These are phyloP conservation scores for Columba guinea DNA, from an alignment of 2,797 vertebrate genomes.

Conservation along the genomic window DNA sequence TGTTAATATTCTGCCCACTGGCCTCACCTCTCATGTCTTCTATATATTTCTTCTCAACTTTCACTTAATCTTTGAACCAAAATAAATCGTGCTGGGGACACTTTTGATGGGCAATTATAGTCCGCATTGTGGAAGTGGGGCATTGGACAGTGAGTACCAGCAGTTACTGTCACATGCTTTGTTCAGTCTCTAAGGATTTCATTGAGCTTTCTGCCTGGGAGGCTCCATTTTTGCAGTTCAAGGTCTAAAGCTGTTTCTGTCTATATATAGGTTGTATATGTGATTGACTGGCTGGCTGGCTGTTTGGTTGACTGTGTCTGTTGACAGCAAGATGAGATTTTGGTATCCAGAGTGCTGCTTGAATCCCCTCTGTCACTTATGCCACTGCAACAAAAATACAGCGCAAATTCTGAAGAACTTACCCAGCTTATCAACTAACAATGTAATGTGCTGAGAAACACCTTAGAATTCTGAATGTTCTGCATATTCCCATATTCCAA, in stretches of 20 bases:
- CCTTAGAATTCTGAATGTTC: not conserved
- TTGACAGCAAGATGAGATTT: not conserved
- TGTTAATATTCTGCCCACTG: accelerated
- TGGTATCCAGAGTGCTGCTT: not conserved
- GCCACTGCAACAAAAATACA: not conserved
- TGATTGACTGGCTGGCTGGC: not conserved
- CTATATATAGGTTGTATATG: not conserved
- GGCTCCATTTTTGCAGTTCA: constrained; percentile 28
- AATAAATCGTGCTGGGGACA: not conserved
- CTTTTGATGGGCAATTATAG: not conserved
- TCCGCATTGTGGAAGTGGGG: not conserved
- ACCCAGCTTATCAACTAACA: not conserved
- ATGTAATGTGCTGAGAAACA: not conserved
- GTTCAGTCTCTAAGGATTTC: not conserved
- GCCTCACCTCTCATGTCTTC: not conserved
- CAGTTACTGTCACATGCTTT: not conserved
- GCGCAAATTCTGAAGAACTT: not conserved
- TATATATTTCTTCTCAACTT: not conserved
- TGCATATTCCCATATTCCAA: not conserved
- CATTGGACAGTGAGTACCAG: not conserved
- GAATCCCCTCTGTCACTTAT: not conserved
- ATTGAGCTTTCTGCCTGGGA: constrained; percentile 4
- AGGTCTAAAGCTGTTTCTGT: not conserved
- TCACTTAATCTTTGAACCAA: not conserved
- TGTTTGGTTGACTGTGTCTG: constrained; percentile 4